A percentile compares a stretch with the other conserved stretches of the same genome.
Conservation (phyloP, 2,797 vertebrate species). For the Myotis vivesi region DNA sequence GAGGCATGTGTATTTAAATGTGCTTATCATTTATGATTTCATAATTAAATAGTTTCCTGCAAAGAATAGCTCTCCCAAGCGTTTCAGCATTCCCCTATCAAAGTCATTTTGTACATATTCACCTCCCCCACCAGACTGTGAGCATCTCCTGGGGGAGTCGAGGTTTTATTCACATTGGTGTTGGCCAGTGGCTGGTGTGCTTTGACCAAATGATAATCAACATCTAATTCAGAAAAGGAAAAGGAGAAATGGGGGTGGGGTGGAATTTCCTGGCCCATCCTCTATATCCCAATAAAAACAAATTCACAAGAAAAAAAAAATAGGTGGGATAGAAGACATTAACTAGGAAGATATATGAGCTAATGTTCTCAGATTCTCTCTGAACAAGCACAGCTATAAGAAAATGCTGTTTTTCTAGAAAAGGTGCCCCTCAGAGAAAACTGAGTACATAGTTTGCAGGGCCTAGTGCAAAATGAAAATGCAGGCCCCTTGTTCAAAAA, state of each 20-base stretch:
- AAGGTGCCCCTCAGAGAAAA: background rate
- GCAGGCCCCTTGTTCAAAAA: background rate
- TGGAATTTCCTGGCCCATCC: background rate
- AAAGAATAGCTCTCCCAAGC: background rate
- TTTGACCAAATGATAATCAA: background rate
- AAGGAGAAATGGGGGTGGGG: background rate
- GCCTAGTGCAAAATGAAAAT: background rate
- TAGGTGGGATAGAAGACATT: background rate
- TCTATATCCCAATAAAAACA: background rate
- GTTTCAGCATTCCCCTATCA: background rate
- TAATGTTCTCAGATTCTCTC: background rate
- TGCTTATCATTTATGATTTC: background rate
- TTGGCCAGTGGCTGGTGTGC: background rate
- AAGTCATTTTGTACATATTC: background rate
- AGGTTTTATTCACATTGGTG: background rate
- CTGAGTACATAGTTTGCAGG: background rate
- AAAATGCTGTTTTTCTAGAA: background rate
- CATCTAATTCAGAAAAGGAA: background rate
- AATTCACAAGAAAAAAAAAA: background rate
- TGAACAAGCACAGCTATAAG: background rate
- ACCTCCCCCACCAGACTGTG: background rate
- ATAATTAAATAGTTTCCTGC: background rate
- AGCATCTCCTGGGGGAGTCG: background rate
- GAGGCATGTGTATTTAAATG: background rate
- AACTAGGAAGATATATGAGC: background rate